Conservation (phyloP, 1,140 invertebrate species). For the Rhysida immarginata region DNA sequence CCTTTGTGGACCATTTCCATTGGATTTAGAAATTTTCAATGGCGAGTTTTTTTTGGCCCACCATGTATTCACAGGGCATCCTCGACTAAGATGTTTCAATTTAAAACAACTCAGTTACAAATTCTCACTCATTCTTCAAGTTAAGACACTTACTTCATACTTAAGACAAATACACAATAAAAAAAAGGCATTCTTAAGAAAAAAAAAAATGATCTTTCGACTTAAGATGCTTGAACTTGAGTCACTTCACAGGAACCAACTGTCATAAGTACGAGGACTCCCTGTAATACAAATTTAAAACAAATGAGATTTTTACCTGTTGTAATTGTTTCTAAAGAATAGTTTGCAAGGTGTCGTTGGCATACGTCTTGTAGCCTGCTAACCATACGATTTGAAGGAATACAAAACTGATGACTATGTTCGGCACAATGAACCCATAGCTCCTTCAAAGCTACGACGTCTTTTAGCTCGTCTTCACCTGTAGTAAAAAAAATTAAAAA, state of each 20-base stretch:
- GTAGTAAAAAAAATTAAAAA: conserved; percentile 19
- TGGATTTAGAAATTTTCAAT: too few relatives aligned
- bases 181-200: background rate
- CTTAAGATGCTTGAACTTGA: background rate
- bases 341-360: background rate
- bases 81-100: background rate
- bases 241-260: background rate
- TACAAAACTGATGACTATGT: background rate
- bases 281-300: background rate
- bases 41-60: too few relatives aligned
- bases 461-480: conserved; percentile 17
- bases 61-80: background rate
- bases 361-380: conserved; percentile 16
- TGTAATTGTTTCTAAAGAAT: background rate
- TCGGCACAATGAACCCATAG: conserved; percentile 8
- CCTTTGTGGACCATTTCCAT: too few relatives aligned
- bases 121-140: too few relatives aligned
- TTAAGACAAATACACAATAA: background rate
- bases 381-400: conserved; percentile 20
- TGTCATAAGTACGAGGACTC: too few relatives aligned
- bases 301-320: background rate
- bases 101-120: too few relatives aligned
- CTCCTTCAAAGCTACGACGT: conserved; percentile 3
- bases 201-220: background rate
- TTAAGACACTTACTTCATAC: too few relatives aligned